phyloP scores from a whole-genome alignment of 2,888 invertebrate genomes.

The Marronus borbonicus region DNA sequence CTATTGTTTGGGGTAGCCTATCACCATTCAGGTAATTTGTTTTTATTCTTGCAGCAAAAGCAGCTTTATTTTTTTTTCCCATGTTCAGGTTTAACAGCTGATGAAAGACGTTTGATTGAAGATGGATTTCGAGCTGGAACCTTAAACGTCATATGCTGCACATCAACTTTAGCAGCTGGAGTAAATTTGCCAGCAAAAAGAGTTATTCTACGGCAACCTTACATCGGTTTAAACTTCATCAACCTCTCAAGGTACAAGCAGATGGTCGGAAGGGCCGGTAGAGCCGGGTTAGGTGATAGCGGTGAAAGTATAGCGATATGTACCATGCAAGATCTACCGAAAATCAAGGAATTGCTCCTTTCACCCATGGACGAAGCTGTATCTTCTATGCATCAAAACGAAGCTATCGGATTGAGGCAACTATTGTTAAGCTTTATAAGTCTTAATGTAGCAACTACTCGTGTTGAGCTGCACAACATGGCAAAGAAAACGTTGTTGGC shows the following conservation, averaged over 20 bases:
- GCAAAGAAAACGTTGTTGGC: constrained; percentile 77
- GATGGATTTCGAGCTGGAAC: constrained; percentile 87
- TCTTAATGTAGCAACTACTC: constrained; percentile 75
- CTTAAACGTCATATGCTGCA: constrained; percentile 93
- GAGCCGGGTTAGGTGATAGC: constrained; percentile 86
- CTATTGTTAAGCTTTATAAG: constrained; percentile 81
- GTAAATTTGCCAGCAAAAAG: constrained; percentile 96
- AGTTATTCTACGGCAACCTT: constrained; percentile 90
- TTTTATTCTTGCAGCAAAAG: background rate
- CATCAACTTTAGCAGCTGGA: constrained; percentile 97
- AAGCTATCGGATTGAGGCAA: constrained; percentile 73
- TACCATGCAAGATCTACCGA: constrained; percentile 74
- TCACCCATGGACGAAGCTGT: constrained; percentile 80
- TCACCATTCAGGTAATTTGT: constrained; percentile 85
- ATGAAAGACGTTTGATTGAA: constrained; percentile 89
- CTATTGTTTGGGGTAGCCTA: constrained; percentile 90
- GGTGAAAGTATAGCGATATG: constrained; percentile 94
- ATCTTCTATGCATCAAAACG: constrained; percentile 74
- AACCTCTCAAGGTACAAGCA: constrained; percentile 90
- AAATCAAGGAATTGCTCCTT: constrained; percentile 74
- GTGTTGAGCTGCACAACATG: constrained; percentile 72
- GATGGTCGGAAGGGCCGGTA: constrained; percentile 96
- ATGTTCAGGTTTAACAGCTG: constrained; percentile 80
- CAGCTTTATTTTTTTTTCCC: constrained; percentile 36
- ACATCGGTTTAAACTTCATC: constrained; percentile 83